Evolutionary conservation across 2,113 vertebrate species (phyloP).

Genomic region (Noctilio leporinus): DNA sequence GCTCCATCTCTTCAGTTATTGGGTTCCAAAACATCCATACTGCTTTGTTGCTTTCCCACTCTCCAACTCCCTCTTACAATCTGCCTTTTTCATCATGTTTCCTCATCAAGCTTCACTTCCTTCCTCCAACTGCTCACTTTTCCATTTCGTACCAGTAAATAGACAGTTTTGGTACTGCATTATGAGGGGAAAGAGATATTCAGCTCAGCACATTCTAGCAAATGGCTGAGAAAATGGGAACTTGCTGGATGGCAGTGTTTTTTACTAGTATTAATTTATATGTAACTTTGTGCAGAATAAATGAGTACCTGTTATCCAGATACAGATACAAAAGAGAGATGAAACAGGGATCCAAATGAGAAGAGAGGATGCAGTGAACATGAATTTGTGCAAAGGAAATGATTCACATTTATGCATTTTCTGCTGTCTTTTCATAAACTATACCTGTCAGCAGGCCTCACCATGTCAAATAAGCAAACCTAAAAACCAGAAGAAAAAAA

Average conservation of each 20-base stretch:
- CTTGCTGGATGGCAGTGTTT: neutral
- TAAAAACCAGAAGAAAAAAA: slow-evolving; percentile 21
- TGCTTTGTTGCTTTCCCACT: neutral
- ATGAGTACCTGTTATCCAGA: slow-evolving; percentile 14
- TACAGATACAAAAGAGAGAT: neutral
- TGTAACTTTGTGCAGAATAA: neutral
- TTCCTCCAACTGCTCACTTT: neutral
- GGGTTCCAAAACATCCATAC: neutral
- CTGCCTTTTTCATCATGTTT: neutral
- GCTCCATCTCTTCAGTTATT: neutral
- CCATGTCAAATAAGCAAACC: slow-evolving; percentile 26
- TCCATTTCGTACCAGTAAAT: neutral
- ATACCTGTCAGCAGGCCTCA: neutral
- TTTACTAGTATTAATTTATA: neutral
- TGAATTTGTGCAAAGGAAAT: neutral
- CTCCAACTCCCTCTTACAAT: neutral
- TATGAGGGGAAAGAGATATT: neutral
- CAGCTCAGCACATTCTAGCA: neutral
- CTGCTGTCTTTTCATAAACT: slow-evolving; percentile 17
- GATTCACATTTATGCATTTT: slow-evolving; percentile 15
- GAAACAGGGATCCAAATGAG: neutral
- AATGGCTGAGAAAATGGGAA: neutral
- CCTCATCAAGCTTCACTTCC: neutral
- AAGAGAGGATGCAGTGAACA: neutral
- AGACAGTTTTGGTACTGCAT: neutral